phyloP scores from a whole-genome alignment of 2,113 vertebrate genomes.

The Toxotes jaculatrix region DNA sequence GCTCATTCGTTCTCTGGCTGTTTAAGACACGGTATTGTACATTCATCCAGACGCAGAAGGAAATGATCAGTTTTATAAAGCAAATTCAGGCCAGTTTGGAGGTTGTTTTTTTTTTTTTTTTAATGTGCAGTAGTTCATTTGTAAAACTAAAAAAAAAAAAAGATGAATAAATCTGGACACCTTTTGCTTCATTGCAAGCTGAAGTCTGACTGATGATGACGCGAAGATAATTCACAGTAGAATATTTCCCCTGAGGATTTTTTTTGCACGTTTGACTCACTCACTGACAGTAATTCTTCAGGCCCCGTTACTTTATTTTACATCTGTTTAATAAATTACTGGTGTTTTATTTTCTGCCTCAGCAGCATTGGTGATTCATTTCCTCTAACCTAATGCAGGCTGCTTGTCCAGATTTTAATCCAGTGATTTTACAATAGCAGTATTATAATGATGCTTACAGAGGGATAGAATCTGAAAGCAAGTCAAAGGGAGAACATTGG shows the following conservation, averaged over 20 bases:
- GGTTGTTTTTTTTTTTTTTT: not conserved
- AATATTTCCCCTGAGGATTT: constrained; percentile 25
- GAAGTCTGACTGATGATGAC: constrained; percentile 8
- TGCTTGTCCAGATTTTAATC: constrained; percentile 49
- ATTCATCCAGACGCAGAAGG: no score
- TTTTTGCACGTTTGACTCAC: constrained; percentile 33
- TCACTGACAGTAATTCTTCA: constrained; percentile 17
- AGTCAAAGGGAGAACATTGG: constrained; percentile 49
- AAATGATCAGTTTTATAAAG: not conserved
- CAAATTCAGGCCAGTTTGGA: not conserved
- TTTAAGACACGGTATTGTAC: no score
- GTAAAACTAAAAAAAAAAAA: not conserved
- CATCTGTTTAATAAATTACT: constrained; percentile 55
- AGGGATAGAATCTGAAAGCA: constrained; percentile 36
- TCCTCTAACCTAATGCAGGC: constrained; percentile 44
- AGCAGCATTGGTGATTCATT: constrained; percentile 27
- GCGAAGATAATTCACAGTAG: constrained; percentile 3
- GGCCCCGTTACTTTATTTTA: constrained; percentile 22
- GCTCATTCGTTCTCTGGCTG: no score
- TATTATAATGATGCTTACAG: constrained; percentile 50
- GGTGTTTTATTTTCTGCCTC: constrained; percentile 3
- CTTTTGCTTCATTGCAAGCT: constrained; percentile 2
- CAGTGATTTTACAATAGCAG: constrained; percentile 54
- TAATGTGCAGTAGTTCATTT: not conserved
- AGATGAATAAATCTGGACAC: constrained; percentile 21